Conservation (phyloP, 1,140 invertebrate genomes). For the Camponotus pennsylvanicus region DNA sequence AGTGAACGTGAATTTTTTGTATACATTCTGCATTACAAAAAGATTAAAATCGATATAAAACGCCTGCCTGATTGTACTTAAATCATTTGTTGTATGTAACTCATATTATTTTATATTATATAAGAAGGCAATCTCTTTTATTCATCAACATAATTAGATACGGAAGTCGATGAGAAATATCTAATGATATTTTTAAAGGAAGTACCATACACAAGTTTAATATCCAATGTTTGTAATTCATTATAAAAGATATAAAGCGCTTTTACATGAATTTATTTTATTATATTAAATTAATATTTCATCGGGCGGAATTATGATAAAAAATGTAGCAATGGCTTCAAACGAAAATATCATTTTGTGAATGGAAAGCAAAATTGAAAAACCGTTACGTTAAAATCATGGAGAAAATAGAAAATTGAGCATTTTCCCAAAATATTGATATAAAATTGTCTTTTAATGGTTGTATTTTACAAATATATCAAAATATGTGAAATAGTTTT, state of each 20-base stretch:
- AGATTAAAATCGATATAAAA: constrained; percentile 5
- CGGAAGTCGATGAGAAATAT: neutral
- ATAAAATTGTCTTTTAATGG: neutral
- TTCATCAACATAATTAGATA: neutral
- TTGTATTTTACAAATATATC: neutral
- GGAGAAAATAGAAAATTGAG: neutral
- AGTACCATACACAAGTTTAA: neutral
- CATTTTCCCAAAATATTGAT: neutral
- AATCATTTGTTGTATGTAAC: neutral
- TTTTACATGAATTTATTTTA: neutral
- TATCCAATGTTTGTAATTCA: neutral
- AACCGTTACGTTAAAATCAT: neutral
- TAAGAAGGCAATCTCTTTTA: neutral
- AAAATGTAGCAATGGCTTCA: neutral
- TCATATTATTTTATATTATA: neutral
- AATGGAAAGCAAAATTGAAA: neutral
- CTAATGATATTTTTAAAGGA: neutral
- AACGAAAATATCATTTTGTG: neutral
- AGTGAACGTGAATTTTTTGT: neutral
- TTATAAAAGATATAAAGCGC: neutral
- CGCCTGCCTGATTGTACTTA: neutral
- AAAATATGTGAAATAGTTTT: neutral
- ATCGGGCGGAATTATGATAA: neutral
- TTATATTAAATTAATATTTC: constrained; percentile 6
- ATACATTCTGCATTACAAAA: neutral